These are phyloP conservation scores for Microtus pennsylvanicus DNA, from an alignment of 2,113 vertebrate genomes.

Conservation along the genomic window DNA sequence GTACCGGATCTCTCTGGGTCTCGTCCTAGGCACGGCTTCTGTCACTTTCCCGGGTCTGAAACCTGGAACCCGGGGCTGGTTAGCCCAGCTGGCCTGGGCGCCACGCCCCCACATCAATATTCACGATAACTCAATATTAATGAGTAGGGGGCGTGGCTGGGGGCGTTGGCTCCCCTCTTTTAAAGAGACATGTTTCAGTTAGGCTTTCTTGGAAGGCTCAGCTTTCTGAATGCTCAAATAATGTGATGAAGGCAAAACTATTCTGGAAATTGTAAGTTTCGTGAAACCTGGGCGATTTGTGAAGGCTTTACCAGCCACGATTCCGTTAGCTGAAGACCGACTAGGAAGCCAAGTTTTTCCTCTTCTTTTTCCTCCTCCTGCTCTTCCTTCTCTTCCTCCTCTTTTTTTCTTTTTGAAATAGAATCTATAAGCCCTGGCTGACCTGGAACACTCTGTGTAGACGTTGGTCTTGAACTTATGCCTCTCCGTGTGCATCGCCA, in stretches of 20 bases:
- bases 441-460: neutral
- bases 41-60: slow-evolving; percentile 75
- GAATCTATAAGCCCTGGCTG: neutral
- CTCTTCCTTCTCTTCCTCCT: neutral
- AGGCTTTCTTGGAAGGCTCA: neutral
- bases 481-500: neutral
- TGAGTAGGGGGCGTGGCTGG: slow-evolving; percentile 61
- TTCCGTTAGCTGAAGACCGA: neutral
- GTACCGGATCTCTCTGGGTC: slow-evolving; percentile 16
- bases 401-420: neutral
- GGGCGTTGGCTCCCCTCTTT: slow-evolving; percentile 7
- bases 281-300: neutral
- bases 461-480: too few species aligned
- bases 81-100: slow-evolving; percentile 61
- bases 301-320: neutral
- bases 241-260: neutral
- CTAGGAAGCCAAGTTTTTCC: neutral
- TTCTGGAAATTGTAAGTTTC: neutral
- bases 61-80: slow-evolving; percentile 67
- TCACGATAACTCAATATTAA: slow-evolving; percentile 74
- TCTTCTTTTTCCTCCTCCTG: neutral
- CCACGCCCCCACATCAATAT: slow-evolving; percentile 81
- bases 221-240: neutral
- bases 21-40: slow-evolving; percentile 72
- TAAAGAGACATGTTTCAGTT: slow-evolving; percentile 69